A percentile compares a stretch with the other conserved stretches of the same genome.
These are phyloP conservation scores for Myopa tessellatipennis DNA, from an alignment of 2,888 invertebrate species.

Conservation along the genomic window DNA sequence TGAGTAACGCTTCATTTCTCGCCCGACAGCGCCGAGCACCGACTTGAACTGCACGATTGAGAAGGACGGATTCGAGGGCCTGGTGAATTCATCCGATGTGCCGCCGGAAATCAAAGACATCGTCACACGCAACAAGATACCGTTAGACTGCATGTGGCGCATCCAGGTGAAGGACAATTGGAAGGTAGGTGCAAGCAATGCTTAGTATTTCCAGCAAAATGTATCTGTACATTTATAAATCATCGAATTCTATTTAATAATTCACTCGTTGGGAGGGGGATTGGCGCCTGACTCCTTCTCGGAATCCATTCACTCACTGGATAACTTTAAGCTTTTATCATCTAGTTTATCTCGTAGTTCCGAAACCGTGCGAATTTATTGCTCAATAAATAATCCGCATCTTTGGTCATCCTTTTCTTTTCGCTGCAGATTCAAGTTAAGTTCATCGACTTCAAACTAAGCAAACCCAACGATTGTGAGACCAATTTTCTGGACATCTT, in stretches of 20 bases:
- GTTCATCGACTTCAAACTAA: slow-evolving; percentile 75
- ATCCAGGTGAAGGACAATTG: slow-evolving; percentile 74
- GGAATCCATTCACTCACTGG: no score
- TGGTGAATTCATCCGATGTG: slow-evolving; percentile 73
- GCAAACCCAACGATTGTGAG: slow-evolving; percentile 82
- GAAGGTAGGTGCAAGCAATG: slow-evolving; percentile 71
- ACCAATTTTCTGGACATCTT: slow-evolving; percentile 82
- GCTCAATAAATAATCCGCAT: no score
- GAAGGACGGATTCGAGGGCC: slow-evolving; percentile 70
- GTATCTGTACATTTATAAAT: background rate
- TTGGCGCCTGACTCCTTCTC: no score
- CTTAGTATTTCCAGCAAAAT: background rate
- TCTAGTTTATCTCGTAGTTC: no score
- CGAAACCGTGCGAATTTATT: no score
- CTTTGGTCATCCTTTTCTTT: background rate
- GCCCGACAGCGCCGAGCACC: slow-evolving; percentile 59
- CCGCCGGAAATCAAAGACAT: slow-evolving; percentile 70
- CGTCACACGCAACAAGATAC: slow-evolving; percentile 70
- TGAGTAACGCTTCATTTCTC: background rate
- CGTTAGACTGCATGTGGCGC: slow-evolving; percentile 82
- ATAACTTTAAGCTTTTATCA: no score
- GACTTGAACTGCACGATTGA: slow-evolving; percentile 73
- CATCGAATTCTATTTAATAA: no score
- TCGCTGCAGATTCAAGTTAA: slow-evolving; percentile 75
- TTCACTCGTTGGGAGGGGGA: no score